phyloP scores from a whole-genome alignment of 1,140 invertebrate species.

The Rhyzopertha dominica region DNA sequence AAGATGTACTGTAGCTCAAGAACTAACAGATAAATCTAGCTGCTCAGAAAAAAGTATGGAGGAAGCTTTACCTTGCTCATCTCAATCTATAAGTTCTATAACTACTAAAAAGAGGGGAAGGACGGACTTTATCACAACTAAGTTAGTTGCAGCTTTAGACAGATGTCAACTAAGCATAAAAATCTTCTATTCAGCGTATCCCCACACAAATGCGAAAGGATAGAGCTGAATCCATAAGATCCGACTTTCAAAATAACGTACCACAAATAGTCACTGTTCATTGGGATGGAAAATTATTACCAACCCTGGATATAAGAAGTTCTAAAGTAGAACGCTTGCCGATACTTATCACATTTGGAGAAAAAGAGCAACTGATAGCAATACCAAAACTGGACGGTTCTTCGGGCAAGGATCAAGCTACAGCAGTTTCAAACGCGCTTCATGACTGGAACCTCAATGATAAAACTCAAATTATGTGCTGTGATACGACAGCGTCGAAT shows the following conservation, averaged over 20 bases:
- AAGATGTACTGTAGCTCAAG: background rate
- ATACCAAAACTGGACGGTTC: slow-evolving; percentile 22
- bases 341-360: slow-evolving; percentile 21
- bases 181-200: slow-evolving; percentile 16
- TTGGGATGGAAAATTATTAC: slow-evolving; percentile 31
- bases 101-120: slow-evolving; percentile 11
- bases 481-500: slow-evolving; percentile 20
- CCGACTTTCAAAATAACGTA: slow-evolving; percentile 19
- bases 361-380: slow-evolving; percentile 24
- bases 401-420: slow-evolving; percentile 20
- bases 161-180: slow-evolving; percentile 21
- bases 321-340: slow-evolving; percentile 30
- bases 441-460: slow-evolving; percentile 20
- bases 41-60: too few relatives aligned
- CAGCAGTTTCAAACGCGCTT: slow-evolving; percentile 15
- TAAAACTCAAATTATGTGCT: slow-evolving; percentile 23
- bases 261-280: slow-evolving; percentile 22
- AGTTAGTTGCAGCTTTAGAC: slow-evolving; percentile 22
- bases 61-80: too few relatives aligned
- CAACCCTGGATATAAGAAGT: slow-evolving; percentile 20
- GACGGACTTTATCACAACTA: slow-evolving; percentile 17
- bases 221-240: slow-evolving; percentile 13
- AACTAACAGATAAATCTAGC: too few relatives aligned
- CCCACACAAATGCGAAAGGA: slow-evolving; percentile 9
- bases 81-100: too few relatives aligned